Evolutionary conservation across 2,797 vertebrate genomes (phyloP).

Genomic region (Pterois miles): DNA sequence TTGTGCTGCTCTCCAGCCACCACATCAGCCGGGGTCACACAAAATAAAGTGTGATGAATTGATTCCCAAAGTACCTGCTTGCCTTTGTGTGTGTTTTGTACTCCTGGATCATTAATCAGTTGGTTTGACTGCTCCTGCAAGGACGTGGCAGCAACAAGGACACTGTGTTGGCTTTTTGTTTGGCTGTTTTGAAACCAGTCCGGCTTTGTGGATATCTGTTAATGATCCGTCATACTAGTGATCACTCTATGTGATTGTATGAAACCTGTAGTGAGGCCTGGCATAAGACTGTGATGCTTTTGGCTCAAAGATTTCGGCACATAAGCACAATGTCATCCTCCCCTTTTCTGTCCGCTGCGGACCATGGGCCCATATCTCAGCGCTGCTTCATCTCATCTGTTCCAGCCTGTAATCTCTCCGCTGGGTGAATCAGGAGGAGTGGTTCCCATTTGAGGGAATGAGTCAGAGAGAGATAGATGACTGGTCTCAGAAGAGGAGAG

Average conservation of each 20-base stretch:
- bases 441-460: conserved; percentile 51
- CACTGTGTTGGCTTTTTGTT: conserved; percentile 30
- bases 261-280: background rate
- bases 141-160: conserved; percentile 70
- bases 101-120: conserved; percentile 74
- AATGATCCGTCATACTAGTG: background rate
- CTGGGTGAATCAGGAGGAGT: conserved; percentile 54
- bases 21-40: conserved; percentile 61
- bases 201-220: conserved; percentile 12
- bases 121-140: conserved; percentile 63
- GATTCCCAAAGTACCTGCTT: conserved; percentile 68
- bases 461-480: conserved; percentile 54
- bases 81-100: conserved; percentile 63
- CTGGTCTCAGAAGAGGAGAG: conserved; percentile 24
- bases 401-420: conserved; percentile 55
- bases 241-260: background rate
- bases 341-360: conserved; percentile 18
- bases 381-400: conserved; percentile 51
- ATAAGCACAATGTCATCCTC: conserved; percentile 30
- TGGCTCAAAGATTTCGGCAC: background rate
- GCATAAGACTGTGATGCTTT: background rate
- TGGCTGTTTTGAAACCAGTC: conserved; percentile 32
- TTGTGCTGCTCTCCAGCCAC: conserved; percentile 55
- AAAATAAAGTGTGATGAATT: conserved; percentile 79
- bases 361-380: conserved; percentile 36